Evolutionary conservation across 1,140 invertebrate species (phyloP).

Genomic region (Rhyacophila brunnea): DNA sequence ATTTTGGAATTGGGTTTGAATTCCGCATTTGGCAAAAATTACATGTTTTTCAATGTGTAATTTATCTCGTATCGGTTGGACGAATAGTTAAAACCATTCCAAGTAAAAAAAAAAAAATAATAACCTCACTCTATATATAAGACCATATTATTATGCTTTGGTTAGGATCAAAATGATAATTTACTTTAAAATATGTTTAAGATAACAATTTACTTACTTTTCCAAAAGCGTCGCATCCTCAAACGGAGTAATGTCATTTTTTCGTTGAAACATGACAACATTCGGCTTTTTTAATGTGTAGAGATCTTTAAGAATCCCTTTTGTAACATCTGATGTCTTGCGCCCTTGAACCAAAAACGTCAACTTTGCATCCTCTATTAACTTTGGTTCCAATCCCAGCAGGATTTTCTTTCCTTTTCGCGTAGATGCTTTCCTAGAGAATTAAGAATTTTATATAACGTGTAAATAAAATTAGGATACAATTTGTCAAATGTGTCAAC

Average conservation of each 20-base stretch:
- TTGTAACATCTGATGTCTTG: constrained; percentile 75
- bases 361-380: constrained; percentile 86
- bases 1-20: too few relatives aligned
- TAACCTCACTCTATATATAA: too few relatives aligned
- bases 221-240: constrained; percentile 82
- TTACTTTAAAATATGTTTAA: too few relatives aligned
- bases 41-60: too few relatives aligned
- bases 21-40: too few relatives aligned
- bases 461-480: neutral
- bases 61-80: too few relatives aligned
- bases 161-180: too few relatives aligned
- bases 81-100: too few relatives aligned
- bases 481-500: too few relatives aligned
- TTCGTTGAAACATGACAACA: constrained; percentile 71
- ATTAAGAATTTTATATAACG: neutral
- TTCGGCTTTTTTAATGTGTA: constrained; percentile 85
- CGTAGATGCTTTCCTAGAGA: constrained; percentile 81
- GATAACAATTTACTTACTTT: too few relatives aligned
- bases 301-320: constrained; percentile 83
- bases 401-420: constrained; percentile 84
- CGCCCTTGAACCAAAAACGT: constrained; percentile 83
- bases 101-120: too few relatives aligned
- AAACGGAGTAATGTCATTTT: constrained; percentile 85
- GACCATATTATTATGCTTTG: too few relatives aligned
- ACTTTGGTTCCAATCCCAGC: constrained; percentile 78